Conservation (phyloP, 35 echinoderm and acorn worm species). For the Ophioderma brevispina region DNA sequence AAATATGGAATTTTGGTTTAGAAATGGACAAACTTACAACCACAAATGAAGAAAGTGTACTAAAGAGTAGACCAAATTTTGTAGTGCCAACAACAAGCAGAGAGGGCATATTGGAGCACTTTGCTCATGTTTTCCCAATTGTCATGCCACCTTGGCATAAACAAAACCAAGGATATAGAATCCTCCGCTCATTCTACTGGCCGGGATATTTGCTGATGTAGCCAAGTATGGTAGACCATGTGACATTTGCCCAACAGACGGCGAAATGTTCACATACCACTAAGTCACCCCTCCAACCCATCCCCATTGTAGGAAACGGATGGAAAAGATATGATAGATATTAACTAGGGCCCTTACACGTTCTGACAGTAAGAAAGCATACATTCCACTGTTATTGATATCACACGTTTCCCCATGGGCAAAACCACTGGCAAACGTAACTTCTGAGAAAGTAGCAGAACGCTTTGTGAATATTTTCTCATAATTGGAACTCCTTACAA, state of each 20-base stretch:
- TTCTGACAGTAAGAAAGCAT: neutral
- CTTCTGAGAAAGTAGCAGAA: neutral
- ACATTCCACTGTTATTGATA: neutral
- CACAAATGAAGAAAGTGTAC: neutral
- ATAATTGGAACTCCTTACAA: neutral
- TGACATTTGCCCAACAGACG: neutral
- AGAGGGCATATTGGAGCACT: neutral
- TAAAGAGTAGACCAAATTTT: neutral
- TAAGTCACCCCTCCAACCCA: neutral
- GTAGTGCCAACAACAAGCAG: neutral
- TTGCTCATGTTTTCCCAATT: neutral
- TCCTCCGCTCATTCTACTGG: neutral
- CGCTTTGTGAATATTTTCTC: neutral
- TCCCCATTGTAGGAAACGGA: neutral
- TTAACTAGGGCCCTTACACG: conserved; percentile 6
- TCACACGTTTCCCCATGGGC: neutral
- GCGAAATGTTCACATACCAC: neutral
- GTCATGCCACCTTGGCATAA: neutral
- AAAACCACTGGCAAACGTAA: neutral
- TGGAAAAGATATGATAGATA: neutral
- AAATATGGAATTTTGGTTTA: neutral
- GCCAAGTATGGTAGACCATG: neutral
- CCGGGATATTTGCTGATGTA: neutral
- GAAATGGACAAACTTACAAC: neutral
- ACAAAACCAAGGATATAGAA: neutral